Base-by-base conservation (phyloP, 2,888 invertebrate species). In the Drosophila neotestacea region DNA sequence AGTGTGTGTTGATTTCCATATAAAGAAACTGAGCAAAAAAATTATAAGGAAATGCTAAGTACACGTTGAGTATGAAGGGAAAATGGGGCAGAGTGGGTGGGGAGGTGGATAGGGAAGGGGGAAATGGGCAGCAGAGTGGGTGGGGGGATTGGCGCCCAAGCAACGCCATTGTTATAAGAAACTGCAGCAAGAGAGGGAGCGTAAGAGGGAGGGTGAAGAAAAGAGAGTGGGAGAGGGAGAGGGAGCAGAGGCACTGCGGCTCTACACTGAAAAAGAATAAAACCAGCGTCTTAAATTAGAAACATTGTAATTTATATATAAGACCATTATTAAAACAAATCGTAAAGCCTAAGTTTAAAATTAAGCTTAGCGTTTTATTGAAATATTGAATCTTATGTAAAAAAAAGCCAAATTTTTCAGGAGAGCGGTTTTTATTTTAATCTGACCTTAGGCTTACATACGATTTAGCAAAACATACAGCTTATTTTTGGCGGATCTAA, bases 1-100 rank as follows among this genome's bases (percentile, higher is more conserved):
- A 85, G 83, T 83, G 71, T 84, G 88, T 88, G 84, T 85, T 88
- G 88, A 85, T 84, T 85, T 88, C 84, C 87, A 81, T 84, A 86
- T 85, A 81, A 84, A 79, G 73, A 81, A 76, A 73, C 84, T 81
- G 81, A 64, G 38, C 41, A 64, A 64, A 42, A 56, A 79, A 22
- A 22, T 22, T 1, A 70, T 79, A 65, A 79, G 89, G 85, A 86
- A 84, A 87, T 86, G 78, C 85, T 78, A 83, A 80, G 88, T 80
- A 82, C 83, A 88, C 88, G 75, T 80, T 52, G 34, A 39, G 70
- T 22, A 54, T 27, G 39, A 28, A 22, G 16, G 1, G 13, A 13
- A 13, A 32, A 28, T 13, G 27, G 22, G 28, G 9, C 4, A 10
- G n/a, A 9, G 2, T 32, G n/a, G 50, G 13, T 16, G 58, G 38